A percentile compares a stretch with the other conserved stretches of the same genome.
Conservation (phyloP, 1,140 invertebrate genomes). For the Steinernema khuongi region DNA sequence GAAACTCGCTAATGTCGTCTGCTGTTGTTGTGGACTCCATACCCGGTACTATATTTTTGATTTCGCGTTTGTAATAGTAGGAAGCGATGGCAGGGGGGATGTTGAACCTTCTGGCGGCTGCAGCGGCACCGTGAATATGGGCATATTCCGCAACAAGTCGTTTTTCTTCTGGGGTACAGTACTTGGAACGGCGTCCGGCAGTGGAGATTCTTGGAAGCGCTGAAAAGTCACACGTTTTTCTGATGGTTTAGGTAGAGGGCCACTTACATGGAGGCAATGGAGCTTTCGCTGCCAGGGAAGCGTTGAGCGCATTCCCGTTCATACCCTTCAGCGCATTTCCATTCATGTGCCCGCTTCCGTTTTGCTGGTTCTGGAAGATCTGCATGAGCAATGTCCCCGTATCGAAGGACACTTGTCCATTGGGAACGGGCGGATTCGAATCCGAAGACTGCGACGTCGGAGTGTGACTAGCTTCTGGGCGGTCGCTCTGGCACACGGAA, state of each 20-base stretch:
- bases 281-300: neutral
- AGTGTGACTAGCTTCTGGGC: neutral
- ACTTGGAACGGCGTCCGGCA: slow-evolving; percentile 20
- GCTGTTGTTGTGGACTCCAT: neutral
- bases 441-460: neutral
- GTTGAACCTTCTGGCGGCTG: slow-evolving; percentile 23
- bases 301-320: too few species aligned
- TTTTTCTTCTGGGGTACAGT: slow-evolving; percentile 25
- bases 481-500: neutral
- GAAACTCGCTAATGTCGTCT: neutral
- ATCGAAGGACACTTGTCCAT: neutral
- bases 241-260: neutral
- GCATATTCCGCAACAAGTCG: slow-evolving; percentile 25
- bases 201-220: neutral
- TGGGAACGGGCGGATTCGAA: neutral
- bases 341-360: neutral
- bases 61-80: slow-evolving; percentile 21
- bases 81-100: slow-evolving; percentile 25
- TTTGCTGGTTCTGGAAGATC: slow-evolving; percentile 2
- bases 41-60: neutral
- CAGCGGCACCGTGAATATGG: slow-evolving; percentile 11
- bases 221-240: too few species aligned
- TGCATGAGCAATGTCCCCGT: neutral
- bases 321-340: too few species aligned
- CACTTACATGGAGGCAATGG: slow-evolving; percentile 1